Evolutionary conservation across 1,140 invertebrate genomes (phyloP).

Genomic region (Hyphantria cunea): DNA sequence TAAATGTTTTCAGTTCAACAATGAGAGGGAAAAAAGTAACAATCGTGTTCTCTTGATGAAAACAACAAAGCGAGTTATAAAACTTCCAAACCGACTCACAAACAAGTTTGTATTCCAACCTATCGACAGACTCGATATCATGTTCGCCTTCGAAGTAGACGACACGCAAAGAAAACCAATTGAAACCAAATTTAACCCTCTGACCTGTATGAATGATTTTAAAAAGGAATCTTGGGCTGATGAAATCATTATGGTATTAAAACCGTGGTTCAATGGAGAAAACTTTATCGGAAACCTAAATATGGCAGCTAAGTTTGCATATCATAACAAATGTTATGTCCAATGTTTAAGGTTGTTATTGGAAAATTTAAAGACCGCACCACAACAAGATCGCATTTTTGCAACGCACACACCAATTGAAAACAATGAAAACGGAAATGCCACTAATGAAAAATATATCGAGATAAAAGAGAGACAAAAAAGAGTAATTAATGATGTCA

Average conservation of each 20-base stretch:
- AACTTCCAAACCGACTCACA: slow-evolving; percentile 61
- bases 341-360: slow-evolving; percentile 58
- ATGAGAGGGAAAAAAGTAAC: slow-evolving; percentile 55
- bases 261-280: slow-evolving; percentile 63
- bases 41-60: slow-evolving; percentile 75
- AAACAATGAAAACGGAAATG: slow-evolving; percentile 2
- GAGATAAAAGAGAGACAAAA: slow-evolving; percentile 14
- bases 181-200: slow-evolving; percentile 53
- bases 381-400: slow-evolving; percentile 48
- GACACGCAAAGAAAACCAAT: slow-evolving; percentile 54
- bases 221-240: slow-evolving; percentile 71
- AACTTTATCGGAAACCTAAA: slow-evolving; percentile 53
- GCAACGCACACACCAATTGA: slow-evolving; percentile 34
- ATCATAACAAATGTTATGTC: slow-evolving; percentile 54
- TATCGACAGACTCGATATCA: slow-evolving; percentile 61
- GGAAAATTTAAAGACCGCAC: slow-evolving; percentile 46
- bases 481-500: slow-evolving; percentile 18
- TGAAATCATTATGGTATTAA: slow-evolving; percentile 58
- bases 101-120: slow-evolving; percentile 70
- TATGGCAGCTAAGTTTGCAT: slow-evolving; percentile 67
- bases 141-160: slow-evolving; percentile 66
- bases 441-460: not conserved
- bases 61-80: slow-evolving; percentile 73
- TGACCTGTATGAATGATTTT: slow-evolving; percentile 55
- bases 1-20: slow-evolving; percentile 44